Base-by-base conservation (phyloP, 2,113 vertebrate species). In the Onychostruthus taczanowskii region DNA sequence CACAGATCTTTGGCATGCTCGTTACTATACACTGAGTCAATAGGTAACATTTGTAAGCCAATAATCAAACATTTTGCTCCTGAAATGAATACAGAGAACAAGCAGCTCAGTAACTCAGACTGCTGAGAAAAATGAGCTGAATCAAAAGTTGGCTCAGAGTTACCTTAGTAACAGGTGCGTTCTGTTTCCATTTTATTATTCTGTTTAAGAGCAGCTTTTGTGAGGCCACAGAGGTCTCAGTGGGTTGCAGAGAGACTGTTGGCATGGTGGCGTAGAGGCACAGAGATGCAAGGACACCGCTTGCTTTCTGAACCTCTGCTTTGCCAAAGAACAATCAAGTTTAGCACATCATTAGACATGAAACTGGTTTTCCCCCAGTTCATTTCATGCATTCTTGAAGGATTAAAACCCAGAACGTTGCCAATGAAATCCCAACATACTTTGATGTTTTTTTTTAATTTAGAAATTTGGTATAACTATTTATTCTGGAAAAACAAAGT, bases 121-220 rank as follows among this genome's bases (percentile, higher is more conserved):
- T 77, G 56, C 66, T 18, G 85, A 89, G 95, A 80, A 91, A 70
- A 28, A 35, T 27, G 30, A 90, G 64, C 58, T 59, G 89, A 75
- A 87, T 88, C 50, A 18, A 64, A 94, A 92, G 82, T 66, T 76
- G 50, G 69, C 83, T 87, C 58, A 52, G 89, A 87, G 97, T 97
- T 98, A 97, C 98, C 97, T 87, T 98, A 97, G 97, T 97, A 98
- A 98, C 95, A 3, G 68, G 56, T 68, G 66, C 11, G 0, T 94
- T 96, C 75, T 82, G 46, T 92, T 95, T 93, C 94, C 87, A 44
- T 87, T 85, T 84, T 55, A 44, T 87, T 90, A 64, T 78, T 94
- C 82, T 39, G 7, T 67, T 90, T 74, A 78, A 72, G 88, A 95
- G 21, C 11, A 8, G 81, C 82, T 90, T 97, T 96, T 96, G 84